Evolutionary conservation across 2,797 vertebrate genomes (phyloP).

Genomic region (Melanotaenia pygmaea): DNA sequence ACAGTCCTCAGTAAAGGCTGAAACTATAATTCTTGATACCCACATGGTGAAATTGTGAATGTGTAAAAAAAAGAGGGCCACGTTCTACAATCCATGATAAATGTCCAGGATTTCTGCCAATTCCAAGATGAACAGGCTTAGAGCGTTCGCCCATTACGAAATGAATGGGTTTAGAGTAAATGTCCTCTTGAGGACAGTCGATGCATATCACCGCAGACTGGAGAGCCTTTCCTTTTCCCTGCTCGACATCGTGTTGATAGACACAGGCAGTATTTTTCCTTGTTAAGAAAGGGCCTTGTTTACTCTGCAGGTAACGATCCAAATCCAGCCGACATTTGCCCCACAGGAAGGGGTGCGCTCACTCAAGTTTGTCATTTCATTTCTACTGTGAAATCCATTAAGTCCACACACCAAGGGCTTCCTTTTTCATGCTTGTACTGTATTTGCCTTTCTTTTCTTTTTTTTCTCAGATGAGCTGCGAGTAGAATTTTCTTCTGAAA

Average conservation of each 20-base stretch:
- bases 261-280: conserved; percentile 81
- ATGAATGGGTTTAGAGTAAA: conserved; percentile 69
- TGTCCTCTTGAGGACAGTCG: conserved; percentile 79
- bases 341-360: conserved; percentile 83
- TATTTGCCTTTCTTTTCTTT: conserved; percentile 42
- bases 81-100: conserved; percentile 48
- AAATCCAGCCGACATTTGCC: conserved; percentile 82
- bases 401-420: conserved; percentile 66
- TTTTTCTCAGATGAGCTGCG: conserved; percentile 24
- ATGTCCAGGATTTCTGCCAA: conserved; percentile 53
- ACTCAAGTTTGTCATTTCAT: conserved; percentile 85
- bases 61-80: conserved; percentile 11
- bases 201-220: conserved; percentile 74
- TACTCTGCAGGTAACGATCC: conserved; percentile 86
- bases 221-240: conserved; percentile 67
- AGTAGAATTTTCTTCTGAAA: conserved; percentile 43
- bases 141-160: conserved; percentile 62
- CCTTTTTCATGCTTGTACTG: conserved; percentile 65
- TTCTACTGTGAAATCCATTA: conserved; percentile 87
- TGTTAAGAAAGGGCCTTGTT: conserved; percentile 81
- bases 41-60: conserved; percentile 25
- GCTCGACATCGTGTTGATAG: conserved; percentile 76
- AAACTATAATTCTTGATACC: conserved; percentile 12
- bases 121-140: conserved; percentile 46
- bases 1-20: conserved; percentile 11